These are phyloP conservation scores for Ceyx melanurus DNA, from an alignment of 2,113 vertebrate species.

Conservation along the genomic window DNA sequence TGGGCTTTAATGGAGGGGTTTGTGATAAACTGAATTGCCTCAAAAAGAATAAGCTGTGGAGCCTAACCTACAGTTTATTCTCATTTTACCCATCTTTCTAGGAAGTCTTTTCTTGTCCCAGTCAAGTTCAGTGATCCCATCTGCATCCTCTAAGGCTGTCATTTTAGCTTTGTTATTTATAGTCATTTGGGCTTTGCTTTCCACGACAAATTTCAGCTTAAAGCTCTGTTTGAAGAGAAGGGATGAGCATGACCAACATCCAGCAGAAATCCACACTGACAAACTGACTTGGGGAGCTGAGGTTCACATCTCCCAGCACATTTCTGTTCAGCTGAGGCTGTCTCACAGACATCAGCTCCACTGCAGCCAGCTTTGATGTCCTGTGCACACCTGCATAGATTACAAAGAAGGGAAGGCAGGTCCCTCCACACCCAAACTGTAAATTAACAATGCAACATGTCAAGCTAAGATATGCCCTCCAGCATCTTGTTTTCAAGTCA, in stretches of 20 bases:
- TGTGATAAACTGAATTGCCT: not conserved
- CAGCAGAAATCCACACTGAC: not conserved
- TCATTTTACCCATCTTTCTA: not conserved
- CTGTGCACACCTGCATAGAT: conserved; percentile 75
- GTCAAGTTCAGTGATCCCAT: not conserved
- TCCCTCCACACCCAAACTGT: conserved; percentile 75
- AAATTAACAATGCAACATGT: conserved; percentile 73
- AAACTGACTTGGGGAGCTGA: not conserved
- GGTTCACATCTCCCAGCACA: not conserved
- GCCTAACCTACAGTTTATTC: not conserved
- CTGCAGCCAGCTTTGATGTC: conserved; percentile 72
- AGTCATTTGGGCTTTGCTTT: not conserved
- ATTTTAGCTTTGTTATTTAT: not conserved
- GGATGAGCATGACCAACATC: not conserved
- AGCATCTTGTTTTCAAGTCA: conserved; percentile 74
- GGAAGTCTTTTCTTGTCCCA: not conserved
- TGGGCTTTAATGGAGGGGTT: not conserved
- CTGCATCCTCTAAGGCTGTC: not conserved
- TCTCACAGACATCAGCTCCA: conserved; percentile 45
- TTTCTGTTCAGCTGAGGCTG: not conserved
- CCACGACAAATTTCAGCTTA: not conserved
- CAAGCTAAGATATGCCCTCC: conserved; percentile 76
- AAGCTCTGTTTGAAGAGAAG: not conserved
- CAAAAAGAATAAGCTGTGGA: not conserved
- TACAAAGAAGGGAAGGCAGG: conserved; percentile 66